phyloP scores from a whole-genome alignment of 2,113 vertebrate species.

The Bagarius yarrelli region DNA sequence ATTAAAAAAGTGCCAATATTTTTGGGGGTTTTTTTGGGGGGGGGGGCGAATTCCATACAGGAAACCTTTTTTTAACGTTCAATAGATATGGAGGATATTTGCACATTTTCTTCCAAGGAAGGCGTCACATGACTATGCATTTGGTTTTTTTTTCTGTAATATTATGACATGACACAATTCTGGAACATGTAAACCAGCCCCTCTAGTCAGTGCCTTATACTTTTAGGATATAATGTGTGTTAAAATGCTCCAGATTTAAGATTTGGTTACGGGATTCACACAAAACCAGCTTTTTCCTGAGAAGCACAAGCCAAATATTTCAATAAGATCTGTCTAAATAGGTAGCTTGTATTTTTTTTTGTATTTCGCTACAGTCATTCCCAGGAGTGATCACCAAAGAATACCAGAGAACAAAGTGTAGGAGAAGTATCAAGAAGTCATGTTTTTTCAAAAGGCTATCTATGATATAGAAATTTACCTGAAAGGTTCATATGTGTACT shows the following conservation, averaged over 20 bases:
- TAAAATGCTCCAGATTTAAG: background rate
- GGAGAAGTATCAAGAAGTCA: background rate
- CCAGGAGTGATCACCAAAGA: background rate
- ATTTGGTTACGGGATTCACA: background rate
- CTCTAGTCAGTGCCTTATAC: background rate
- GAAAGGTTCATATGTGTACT: background rate
- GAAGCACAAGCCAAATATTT: background rate
- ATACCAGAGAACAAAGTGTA: background rate
- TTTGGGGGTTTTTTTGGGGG: background rate
- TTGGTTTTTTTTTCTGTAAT: background rate
- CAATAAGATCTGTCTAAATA: background rate
- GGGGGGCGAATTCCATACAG: background rate
- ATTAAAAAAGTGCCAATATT: slow-evolving; percentile 13
- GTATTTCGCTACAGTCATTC: background rate
- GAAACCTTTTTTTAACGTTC: slow-evolving; percentile 24
- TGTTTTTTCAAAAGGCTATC: background rate
- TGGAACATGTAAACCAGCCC: background rate
- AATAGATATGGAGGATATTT: slow-evolving; percentile 21
- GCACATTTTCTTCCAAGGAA: slow-evolving; percentile 7
- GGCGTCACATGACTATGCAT: background rate
- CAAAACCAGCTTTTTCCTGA: background rate
- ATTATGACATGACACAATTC: slow-evolving; percentile 9
- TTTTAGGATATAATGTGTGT: background rate
- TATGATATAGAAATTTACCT: background rate
- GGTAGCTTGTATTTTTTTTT: no score